Percentiles rank a stretch among this genome's conserved stretches.
Conservation (phyloP, 1,140 invertebrate genomes). For the Proales similis region DNA sequence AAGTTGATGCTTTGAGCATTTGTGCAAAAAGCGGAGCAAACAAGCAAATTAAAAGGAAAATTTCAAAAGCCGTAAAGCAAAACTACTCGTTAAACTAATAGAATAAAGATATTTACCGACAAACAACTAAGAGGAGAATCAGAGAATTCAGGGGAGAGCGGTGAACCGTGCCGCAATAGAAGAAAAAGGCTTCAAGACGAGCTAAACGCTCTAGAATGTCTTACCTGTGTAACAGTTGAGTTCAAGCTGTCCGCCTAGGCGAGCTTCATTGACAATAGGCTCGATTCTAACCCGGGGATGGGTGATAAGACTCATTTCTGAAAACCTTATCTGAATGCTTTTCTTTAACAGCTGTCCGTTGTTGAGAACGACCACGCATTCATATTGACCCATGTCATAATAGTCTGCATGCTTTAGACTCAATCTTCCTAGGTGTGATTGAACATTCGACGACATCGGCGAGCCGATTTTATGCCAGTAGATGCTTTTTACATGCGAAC, state of each 20-base stretch:
- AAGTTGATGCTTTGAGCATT: background rate
- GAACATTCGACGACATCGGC: background rate
- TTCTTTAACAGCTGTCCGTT: slow-evolving; percentile 8
- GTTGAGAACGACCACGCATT: background rate
- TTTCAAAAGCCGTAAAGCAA: background rate
- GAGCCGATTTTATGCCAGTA: slow-evolving; percentile 8
- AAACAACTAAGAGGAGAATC: background rate
- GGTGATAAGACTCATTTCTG: background rate
- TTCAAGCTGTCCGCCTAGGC: slow-evolving; percentile 23
- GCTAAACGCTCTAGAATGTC: background rate
- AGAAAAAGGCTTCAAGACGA: background rate
- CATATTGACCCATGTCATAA: slow-evolving; percentile 5
- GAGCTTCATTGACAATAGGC: slow-evolving; percentile 19
- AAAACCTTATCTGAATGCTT: slow-evolving; percentile 1
- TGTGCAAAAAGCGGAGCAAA: too few species aligned
- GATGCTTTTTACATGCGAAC: slow-evolving; percentile 17
- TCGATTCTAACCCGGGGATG: slow-evolving; percentile 2
- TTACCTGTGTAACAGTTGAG: slow-evolving; percentile 29
- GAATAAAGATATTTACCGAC: background rate
- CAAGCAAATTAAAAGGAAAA: background rate
- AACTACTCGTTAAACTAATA: background rate
- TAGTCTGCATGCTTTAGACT: background rate
- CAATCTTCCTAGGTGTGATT: background rate
- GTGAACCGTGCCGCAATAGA: too few species aligned
- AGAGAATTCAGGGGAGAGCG: too few species aligned